phyloP scores from a whole-genome alignment of 2,113 vertebrate genomes.

The Periophthalmus modestus region DNA sequence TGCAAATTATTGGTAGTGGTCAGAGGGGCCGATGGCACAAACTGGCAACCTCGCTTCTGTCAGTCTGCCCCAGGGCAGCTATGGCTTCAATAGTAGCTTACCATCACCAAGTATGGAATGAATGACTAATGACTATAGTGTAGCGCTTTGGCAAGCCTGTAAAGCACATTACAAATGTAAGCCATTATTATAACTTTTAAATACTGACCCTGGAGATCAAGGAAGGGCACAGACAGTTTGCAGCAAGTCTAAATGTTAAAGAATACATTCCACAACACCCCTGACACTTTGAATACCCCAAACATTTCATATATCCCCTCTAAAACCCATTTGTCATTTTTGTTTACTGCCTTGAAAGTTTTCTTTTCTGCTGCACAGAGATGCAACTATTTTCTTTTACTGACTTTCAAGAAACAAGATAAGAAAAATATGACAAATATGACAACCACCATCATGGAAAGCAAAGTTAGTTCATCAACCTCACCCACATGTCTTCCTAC shows the following conservation, averaged over 20 bases:
- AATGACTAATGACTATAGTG: no score
- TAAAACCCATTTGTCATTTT: not conserved
- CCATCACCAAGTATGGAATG: no score
- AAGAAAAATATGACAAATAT: not conserved
- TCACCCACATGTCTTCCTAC: slow-evolving; percentile 16
- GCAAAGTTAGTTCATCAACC: slow-evolving; percentile 35
- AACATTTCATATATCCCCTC: slow-evolving; percentile 11
- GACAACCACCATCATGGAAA: slow-evolving; percentile 10
- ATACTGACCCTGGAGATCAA: slow-evolving; percentile 21
- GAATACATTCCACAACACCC: slow-evolving; percentile 21
- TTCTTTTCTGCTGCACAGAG: not conserved
- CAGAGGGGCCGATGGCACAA: no score
- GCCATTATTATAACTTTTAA: no score
- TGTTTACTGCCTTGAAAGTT: not conserved
- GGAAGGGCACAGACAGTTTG: not conserved
- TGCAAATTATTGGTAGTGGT: no score
- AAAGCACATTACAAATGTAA: no score
- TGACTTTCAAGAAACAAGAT: not conserved
- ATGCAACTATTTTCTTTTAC: not conserved
- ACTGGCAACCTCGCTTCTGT: no score
- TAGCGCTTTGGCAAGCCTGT: no score
- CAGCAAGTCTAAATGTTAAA: slow-evolving; percentile 1
- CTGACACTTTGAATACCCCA: slow-evolving; percentile 8
- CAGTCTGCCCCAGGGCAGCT: no score
- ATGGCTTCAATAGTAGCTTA: no score